A percentile compares a stretch with the other conserved stretches of the same genome.
Evolutionary conservation across 2,888 invertebrate species (phyloP).

Genomic region (Plutella xylostella): DNA sequence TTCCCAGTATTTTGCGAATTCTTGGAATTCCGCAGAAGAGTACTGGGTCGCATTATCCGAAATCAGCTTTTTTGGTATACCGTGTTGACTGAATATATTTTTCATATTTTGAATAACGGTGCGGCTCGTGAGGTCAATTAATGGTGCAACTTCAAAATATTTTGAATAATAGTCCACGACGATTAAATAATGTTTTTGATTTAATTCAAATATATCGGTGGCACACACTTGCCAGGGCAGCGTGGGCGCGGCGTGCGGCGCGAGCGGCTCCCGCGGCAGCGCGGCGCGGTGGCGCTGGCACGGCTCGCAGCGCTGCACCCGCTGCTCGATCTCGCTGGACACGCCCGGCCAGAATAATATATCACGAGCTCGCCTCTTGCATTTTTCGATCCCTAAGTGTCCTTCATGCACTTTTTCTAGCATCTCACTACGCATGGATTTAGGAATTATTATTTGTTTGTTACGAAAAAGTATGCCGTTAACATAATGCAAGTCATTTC

Average conservation of each 20-base stretch:
- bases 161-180: slow-evolving; percentile 12
- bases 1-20: slow-evolving; percentile 8
- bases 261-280: slow-evolving; percentile 15
- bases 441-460: not conserved
- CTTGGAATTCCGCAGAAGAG: slow-evolving; percentile 6
- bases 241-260: slow-evolving; percentile 12
- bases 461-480: not conserved
- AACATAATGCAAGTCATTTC: not conserved
- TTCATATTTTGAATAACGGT: slow-evolving; percentile 7
- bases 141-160: slow-evolving; percentile 6
- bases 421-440: slow-evolving; percentile 2
- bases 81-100: slow-evolving; percentile 8
- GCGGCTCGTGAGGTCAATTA: slow-evolving; percentile 3
- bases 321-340: slow-evolving; percentile 16
- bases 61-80: slow-evolving; percentile 7
- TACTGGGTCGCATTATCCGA: slow-evolving; percentile 9
- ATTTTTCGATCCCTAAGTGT: slow-evolving; percentile 15
- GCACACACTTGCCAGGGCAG: slow-evolving; percentile 9
- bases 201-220: slow-evolving; percentile 9
- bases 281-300: slow-evolving; percentile 12
- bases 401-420: slow-evolving; percentile 8
- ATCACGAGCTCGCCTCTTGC: slow-evolving; percentile 13
- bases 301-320: slow-evolving; percentile 12
- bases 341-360: slow-evolving; percentile 14
- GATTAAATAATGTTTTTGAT: slow-evolving; percentile 7